Evolutionary conservation across 2,888 invertebrate genomes (phyloP).

Genomic region (Scaptomyza caliginosa): DNA sequence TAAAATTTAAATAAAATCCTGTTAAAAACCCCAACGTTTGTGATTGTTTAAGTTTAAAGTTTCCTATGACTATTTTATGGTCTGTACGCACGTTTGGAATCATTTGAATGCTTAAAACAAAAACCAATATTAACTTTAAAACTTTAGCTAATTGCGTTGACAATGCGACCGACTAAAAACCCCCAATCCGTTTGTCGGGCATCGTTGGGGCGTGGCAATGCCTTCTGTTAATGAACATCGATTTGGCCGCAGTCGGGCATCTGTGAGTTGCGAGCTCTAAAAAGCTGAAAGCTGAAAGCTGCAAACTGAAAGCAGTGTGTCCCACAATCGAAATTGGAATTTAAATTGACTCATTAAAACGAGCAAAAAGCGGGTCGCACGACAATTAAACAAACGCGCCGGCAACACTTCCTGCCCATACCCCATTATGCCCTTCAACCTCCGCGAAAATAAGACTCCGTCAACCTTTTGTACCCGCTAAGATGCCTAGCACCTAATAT

Average conservation of each 20-base stretch:
- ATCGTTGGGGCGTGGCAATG: constrained; percentile 40
- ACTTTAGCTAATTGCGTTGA: constrained; percentile 71
- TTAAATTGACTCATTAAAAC: constrained; percentile 80
- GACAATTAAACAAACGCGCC: constrained; percentile 76
- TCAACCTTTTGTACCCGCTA: constrained; percentile 3
- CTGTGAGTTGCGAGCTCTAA: background rate
- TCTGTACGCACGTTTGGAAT: constrained; percentile 34
- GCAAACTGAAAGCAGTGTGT: constrained; percentile 30
- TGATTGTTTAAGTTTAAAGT: constrained; percentile 8
- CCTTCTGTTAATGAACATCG: constrained; percentile 76
- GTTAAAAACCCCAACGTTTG: constrained; percentile 6
- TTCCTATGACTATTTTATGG: background rate
- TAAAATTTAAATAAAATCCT: constrained; percentile 46
- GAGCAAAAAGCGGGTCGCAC: constrained; percentile 76
- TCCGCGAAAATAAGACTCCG: background rate
- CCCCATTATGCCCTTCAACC: constrained; percentile 1
- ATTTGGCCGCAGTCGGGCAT: constrained; percentile 62
- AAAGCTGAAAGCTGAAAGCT: constrained; percentile 3
- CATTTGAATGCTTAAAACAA: constrained; percentile 43
- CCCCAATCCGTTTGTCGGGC: background rate
- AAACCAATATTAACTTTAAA: constrained; percentile 66
- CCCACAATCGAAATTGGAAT: constrained; percentile 78
- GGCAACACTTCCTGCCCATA: constrained; percentile 11
- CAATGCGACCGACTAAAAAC: constrained; percentile 55
- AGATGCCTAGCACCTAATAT: constrained; percentile 44